Evolutionary conservation across 92 coral and sea anemone species (phyloP), one percentile per base, ranked within the genome.

Genomic region (Galaxea fascicularis): DNA sequence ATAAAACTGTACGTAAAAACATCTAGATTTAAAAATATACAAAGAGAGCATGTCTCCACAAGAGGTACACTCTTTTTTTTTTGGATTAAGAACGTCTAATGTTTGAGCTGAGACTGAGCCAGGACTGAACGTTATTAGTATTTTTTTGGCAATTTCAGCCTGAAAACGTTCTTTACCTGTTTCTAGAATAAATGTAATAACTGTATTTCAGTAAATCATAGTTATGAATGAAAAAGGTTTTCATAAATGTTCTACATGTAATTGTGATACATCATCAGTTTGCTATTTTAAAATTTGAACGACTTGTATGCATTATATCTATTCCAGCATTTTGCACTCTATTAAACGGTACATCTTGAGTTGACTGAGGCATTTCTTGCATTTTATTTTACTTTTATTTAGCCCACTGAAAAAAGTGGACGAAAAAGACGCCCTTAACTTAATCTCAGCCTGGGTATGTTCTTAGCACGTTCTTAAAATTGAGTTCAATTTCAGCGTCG

Each of bases 391-490:
- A 66, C 73, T 66, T 66, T 66, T 66, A 66, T 66, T 66, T 66
- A 66, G 73, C 73, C 73, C 73, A 66, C 73, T 66, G 73, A 66
- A 66, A 28, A 66, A 66, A 66, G 73, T 66, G 73, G 73, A 66
- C 45, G 28, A 66, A 66, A 66, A 66, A 66, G 73, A 66, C 49
- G 47, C 10, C 28, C 45, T 66, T 66, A 27, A 66, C 73, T 29
- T 66, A 66, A 66, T 66, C 70, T 64, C 70, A 64, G 70, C 70
- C 41, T 64, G 70, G 70, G 70, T 64, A 64, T 64, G 39, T 64
- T 64, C 70, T 64, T 64, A 64, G 70, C 70, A 64, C 70, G 39
- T 64, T 64, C 70, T 64, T 64, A 64, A n/a, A n/a, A n/a, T n/a
- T n/a, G 70, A 64, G 70, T 25, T 64, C 70, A 64, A 64, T 64